These are phyloP conservation scores for Cheiracanthium punctorium DNA, from an alignment of 2,888 invertebrate species.

Conservation along the genomic window DNA sequence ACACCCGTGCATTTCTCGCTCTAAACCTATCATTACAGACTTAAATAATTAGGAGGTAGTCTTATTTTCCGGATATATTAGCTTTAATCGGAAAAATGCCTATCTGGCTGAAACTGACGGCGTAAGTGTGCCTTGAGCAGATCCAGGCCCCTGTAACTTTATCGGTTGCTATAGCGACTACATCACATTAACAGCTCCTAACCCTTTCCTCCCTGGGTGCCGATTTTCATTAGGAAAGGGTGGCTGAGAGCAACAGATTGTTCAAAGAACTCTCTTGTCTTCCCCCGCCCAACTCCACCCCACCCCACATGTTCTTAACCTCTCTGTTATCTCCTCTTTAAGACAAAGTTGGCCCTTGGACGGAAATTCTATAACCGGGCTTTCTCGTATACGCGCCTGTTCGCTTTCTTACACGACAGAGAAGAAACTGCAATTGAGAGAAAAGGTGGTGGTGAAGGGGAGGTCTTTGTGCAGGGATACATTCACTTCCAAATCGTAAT, in stretches of 20 bases:
- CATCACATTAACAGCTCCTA: constrained; percentile 31
- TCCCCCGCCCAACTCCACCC: too few relatives aligned
- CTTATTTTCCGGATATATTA: constrained; percentile 22
- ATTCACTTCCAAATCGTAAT: not conserved
- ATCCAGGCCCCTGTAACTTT: constrained; percentile 37
- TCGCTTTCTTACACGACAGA: constrained; percentile 2
- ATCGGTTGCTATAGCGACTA: constrained; percentile 46
- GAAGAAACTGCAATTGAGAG: not conserved
- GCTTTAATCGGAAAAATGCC: constrained; percentile 43
- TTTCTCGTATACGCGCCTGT: not conserved
- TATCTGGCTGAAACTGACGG: constrained; percentile 29
- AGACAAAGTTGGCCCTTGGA: constrained; percentile 15
- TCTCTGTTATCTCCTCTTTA: constrained; percentile 20
- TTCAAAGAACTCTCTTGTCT: not conserved
- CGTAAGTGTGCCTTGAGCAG: constrained; percentile 25
- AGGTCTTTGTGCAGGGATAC: not conserved
- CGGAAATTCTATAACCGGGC: constrained; percentile 21
- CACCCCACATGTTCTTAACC: not conserved
- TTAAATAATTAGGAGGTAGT: constrained; percentile 14
- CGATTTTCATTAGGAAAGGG: constrained; percentile 31
- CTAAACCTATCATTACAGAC: constrained; percentile 1
- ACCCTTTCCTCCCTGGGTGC: constrained; percentile 23
- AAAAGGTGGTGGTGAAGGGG: not conserved
- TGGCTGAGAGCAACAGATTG: constrained; percentile 40
- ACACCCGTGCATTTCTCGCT: not conserved